phyloP scores from a whole-genome alignment of 2,797 vertebrate species.

The Dromococcyx pavoninus region DNA sequence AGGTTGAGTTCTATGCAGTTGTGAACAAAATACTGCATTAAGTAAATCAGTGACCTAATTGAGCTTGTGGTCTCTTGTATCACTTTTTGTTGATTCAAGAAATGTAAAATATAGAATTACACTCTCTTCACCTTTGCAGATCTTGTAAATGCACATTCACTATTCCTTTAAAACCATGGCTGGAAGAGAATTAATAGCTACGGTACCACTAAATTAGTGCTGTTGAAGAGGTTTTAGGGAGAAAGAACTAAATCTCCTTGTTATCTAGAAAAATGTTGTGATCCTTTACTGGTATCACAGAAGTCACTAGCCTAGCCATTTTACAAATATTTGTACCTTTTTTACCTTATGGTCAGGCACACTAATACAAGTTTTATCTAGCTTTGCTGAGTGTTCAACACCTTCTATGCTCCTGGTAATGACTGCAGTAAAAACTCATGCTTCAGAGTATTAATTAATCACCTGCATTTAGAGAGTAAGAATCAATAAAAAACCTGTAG shows the following conservation, averaged over 20 bases:
- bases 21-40: background rate
- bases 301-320: background rate
- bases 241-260: background rate
- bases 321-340: background rate
- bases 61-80: background rate
- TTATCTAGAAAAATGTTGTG: background rate
- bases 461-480: background rate
- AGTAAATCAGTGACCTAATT: background rate
- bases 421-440: background rate
- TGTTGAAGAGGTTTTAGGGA: background rate
- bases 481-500: conserved; percentile 22
- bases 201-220: background rate
- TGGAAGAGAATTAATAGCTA: background rate
- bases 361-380: background rate
- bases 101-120: background rate
- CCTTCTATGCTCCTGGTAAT: background rate
- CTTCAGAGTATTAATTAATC: conserved; percentile 25
- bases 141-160: background rate
- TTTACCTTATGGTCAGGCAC: background rate
- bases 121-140: background rate
- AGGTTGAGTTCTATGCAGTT: background rate
- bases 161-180: background rate
- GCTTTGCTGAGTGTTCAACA: background rate
- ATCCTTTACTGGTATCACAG: background rate
- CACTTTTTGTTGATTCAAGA: background rate